A percentile compares a stretch with the other conserved stretches of the same genome.
phyloP scores from a whole-genome alignment of 2,113 vertebrate species.

The Solenodon paradoxus region DNA sequence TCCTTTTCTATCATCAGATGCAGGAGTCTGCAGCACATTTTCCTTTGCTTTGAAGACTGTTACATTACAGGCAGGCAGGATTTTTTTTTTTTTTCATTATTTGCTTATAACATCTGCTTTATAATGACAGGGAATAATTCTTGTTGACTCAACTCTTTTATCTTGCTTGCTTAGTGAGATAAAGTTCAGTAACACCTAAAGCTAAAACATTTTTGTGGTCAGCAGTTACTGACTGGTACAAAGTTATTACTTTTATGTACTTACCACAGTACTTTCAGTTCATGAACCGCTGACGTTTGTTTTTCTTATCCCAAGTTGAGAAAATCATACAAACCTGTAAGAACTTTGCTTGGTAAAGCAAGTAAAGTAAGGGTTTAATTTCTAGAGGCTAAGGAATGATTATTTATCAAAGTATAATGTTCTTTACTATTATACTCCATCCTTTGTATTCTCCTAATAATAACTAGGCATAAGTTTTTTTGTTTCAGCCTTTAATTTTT shows the following conservation, averaged over 20 bases:
- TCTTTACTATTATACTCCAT: background rate
- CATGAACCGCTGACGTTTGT: conserved; percentile 17
- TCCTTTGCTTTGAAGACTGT: background rate
- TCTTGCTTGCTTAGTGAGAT: conserved; percentile 48
- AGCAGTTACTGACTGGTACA: conserved; percentile 28
- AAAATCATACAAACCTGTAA: background rate
- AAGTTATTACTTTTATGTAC: conserved; percentile 47
- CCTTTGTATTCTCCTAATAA: background rate
- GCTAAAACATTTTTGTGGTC: conserved; percentile 30
- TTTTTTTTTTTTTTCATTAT: background rate
- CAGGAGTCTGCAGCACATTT: background rate
- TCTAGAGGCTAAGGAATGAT: background rate
- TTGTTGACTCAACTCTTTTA: conserved; percentile 47
- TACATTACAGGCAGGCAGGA: background rate
- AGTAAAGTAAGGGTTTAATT: background rate
- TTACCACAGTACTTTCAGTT: background rate
- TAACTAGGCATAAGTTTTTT: background rate
- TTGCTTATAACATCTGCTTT: conserved; percentile 15
- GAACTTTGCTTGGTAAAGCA: background rate
- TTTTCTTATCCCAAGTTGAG: background rate
- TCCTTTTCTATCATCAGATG: background rate
- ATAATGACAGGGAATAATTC: background rate
- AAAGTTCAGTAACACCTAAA: conserved; percentile 32
- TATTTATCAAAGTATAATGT: background rate
- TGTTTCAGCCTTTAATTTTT: background rate